Evolutionary conservation across 2,797 vertebrate species (phyloP).

Genomic region (Chloroceryle amazona): DNA sequence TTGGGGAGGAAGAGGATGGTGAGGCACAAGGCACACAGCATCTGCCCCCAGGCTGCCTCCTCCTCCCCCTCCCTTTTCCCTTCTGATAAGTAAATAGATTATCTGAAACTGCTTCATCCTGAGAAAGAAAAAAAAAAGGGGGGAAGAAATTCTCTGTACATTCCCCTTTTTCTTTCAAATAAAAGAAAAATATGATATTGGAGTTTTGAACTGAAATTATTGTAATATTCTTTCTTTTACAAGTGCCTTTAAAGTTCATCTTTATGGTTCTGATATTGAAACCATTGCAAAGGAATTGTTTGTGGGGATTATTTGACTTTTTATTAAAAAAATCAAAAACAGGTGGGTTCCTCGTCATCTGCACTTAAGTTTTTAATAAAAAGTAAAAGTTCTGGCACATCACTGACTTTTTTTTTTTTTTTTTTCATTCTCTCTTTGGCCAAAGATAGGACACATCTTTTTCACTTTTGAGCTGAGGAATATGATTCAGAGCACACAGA

Average conservation of each 20-base stretch:
- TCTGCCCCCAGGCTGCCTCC: not conserved
- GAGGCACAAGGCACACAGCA: not conserved
- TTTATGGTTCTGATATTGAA: constrained; percentile 61
- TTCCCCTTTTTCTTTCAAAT: constrained; percentile 27
- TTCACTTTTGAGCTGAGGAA: not conserved
- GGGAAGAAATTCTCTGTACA: not conserved
- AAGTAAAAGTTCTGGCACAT: constrained; percentile 67
- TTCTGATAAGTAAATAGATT: not conserved
- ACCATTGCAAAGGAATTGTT: constrained; percentile 56
- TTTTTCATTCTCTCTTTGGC: not conserved
- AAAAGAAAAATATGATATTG: constrained; percentile 46
- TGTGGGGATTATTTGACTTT: constrained; percentile 71
- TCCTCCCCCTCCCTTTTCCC: not conserved
- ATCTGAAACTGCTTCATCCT: not conserved
- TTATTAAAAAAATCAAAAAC: constrained; percentile 73
- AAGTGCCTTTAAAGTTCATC: constrained; percentile 61
- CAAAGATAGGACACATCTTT: not conserved
- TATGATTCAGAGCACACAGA: fast-evolving
- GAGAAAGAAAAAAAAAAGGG: not conserved
- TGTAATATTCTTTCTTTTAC: constrained; percentile 55
- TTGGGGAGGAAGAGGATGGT: not conserved
- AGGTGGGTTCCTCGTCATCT: constrained; percentile 49
- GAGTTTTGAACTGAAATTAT: constrained; percentile 46
- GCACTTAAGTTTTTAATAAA: constrained; percentile 66
- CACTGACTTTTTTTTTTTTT: not conserved